Base-by-base conservation (phyloP, 2,888 invertebrate species). In the Zygothrica quintamaculata region DNA sequence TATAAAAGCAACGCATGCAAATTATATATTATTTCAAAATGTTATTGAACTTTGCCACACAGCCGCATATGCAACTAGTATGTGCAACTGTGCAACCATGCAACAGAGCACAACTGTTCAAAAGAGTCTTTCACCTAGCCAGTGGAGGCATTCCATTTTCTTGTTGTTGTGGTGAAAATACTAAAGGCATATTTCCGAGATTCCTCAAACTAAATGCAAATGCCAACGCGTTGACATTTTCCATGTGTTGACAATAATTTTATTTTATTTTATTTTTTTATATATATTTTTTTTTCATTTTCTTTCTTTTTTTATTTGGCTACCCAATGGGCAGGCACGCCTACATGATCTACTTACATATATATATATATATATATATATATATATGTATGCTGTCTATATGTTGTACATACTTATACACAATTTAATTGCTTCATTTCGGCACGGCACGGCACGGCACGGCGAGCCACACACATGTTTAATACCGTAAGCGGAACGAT, bases 41-140 rank as follows among this genome's bases (percentile, higher is more conserved):
- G 84, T 71, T 81, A 76, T 82, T 81, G 84, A 85, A 78, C 80
- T 76, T 62, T 60, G 18, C 1, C 43, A 34, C 39, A 1, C n/a
- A 3, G n/a, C n/a, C n/a, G n/a, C n/a, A n/a, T n/a, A n/a, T n/a
- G n/a, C n/a, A n/a, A n/a, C n/a, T n/a, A n/a, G n/a, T n/a, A n/a
- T 22, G 5, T 22, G 18, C 18, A 22, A 22, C 18, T 33, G 9
- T 33, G 33, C 3, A 13, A 13, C 29, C 8, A 16, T 22, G 3
- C 13, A n/a, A 29, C 22, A 3, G 18, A 8, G 29, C 9, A 42
- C 25, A 36, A 31, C n/a, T 6, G 26, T 31, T 12, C 29, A 36
- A 29, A 13, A 22, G 18, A 22, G 3, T 22, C 18, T 36, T 36
- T 36, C 15, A 3, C 6, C 13, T 36, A 13, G 9, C 31, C 25